Evolutionary conservation across 2,797 vertebrate species (phyloP), one percentile per base, ranked within the genome.

Genomic region (Toxotes lorentzi): DNA sequence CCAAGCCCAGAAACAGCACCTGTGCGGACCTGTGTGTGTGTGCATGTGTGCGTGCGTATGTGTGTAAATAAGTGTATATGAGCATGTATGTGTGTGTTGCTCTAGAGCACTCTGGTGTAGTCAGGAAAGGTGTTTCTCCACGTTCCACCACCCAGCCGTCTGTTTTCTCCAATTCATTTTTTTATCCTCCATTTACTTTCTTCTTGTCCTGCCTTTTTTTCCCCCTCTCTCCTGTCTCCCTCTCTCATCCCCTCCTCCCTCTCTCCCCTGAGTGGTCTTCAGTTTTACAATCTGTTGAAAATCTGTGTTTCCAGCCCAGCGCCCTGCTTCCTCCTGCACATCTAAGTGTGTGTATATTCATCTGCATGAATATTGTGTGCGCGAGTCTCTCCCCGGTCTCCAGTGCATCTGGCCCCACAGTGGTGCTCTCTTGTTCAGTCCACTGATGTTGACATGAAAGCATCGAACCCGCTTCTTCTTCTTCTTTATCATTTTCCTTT

Each of bases 231-330:
- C 24, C 21, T 38, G 13, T 54, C 50, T 47, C 16, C 23, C 17
- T 57, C 66, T 4, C 16, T 43, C 16, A 27, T n/a, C 30, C 40
- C 45, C 47, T 35, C 38, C 43, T 17, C 56, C 40, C 41, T 38
- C 14, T 32, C 32, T 78, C 63, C 69, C 45, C 62, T 40, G 71
- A 72, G 73, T 81, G 53, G 63, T 84, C 70, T 65, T 84, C 76
- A 76, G 78, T 87, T 84, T 84, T 86, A 85, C 87, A 86, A 73
- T 87, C 83, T 90, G 86, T 88, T 83, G 64, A 80, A 76, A 81
- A 82, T 85, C 76, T 76, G 77, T 76, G 70, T 88, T 89, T 92
- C 81, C 77, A 83, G 58, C 79, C 63, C 77, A 82, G 75, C 32
- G 34, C 73, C 59, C 73, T 41, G 70, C 81, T 78, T 81, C 86